A percentile compares a stretch with the other conserved stretches of the same genome.
Evolutionary conservation across 2,888 invertebrate genomes (phyloP).

Genomic region (Apantesis nais): DNA sequence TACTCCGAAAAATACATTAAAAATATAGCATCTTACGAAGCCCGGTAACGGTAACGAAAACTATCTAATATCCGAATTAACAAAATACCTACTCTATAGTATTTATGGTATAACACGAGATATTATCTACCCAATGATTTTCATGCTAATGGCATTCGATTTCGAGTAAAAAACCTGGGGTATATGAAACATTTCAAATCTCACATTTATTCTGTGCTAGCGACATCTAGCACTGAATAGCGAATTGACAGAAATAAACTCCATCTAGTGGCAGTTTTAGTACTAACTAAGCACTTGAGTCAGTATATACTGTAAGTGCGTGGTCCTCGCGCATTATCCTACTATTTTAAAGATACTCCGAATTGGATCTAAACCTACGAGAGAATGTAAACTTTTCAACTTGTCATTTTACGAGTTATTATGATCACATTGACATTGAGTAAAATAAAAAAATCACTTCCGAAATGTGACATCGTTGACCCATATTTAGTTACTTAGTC

Average conservation of each 20-base stretch:
- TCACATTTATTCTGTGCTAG: background rate
- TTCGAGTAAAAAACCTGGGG: no score
- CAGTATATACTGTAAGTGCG: conserved; percentile 36
- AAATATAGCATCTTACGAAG: no score
- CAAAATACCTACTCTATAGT: no score
- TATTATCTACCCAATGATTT: no score
- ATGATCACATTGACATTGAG: conserved; percentile 65
- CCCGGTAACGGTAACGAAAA: no score
- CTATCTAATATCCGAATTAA: no score
- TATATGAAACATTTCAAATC: no score
- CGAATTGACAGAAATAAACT: conserved; percentile 4
- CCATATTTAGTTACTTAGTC: conserved; percentile 52
- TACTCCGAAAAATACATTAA: no score
- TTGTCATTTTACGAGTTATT: conserved; percentile 48
- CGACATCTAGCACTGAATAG: conserved; percentile 34
- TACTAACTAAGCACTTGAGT: conserved; percentile 10
- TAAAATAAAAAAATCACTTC: conserved; percentile 55
- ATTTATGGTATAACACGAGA: no score
- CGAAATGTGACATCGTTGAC: conserved; percentile 69
- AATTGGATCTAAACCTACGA: conserved; percentile 2
- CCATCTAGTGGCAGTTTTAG: conserved; percentile 46
- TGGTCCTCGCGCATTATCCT: conserved; percentile 60
- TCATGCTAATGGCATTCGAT: no score
- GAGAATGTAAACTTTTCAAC: conserved; percentile 29
- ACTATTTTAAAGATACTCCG: conserved; percentile 45